A percentile compares a stretch with the other conserved stretches of the same genome.
phyloP scores from a whole-genome alignment of 1,140 invertebrate genomes.

The Leptestheria dahalacensis region DNA sequence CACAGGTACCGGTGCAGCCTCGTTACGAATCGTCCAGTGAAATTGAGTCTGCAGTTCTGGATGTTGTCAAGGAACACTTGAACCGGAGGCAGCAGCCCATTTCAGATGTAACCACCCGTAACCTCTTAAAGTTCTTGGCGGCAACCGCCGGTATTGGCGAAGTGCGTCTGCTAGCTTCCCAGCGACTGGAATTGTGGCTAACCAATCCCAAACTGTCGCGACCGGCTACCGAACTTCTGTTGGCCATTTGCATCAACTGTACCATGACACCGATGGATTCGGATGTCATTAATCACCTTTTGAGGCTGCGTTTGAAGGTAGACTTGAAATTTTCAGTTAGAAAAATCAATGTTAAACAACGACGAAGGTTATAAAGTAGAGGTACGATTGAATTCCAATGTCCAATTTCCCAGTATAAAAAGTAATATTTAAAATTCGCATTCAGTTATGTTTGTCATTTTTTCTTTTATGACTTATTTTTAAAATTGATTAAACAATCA shows the following conservation, averaged over 20 bases:
- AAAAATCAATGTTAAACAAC: background rate
- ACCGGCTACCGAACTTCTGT: slow-evolving; percentile 81
- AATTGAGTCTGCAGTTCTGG: background rate
- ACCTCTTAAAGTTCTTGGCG: slow-evolving; percentile 14
- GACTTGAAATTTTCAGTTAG: background rate
- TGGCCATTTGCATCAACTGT: slow-evolving; percentile 81
- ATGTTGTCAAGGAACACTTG: slow-evolving; percentile 1
- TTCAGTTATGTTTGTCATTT: too few relatives aligned
- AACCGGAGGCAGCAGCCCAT: slow-evolving; percentile 11
- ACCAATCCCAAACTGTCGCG: slow-evolving; percentile 87
- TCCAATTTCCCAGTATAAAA: background rate
- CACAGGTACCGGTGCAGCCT: slow-evolving; percentile 1
- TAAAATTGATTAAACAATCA: too few relatives aligned
- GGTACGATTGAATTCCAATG: background rate
- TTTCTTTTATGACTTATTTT: too few relatives aligned
- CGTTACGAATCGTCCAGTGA: background rate
- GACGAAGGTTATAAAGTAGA: too few relatives aligned
- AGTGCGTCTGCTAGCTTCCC: slow-evolving; percentile 62
- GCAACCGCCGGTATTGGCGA: slow-evolving; percentile 8
- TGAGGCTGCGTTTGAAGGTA: slow-evolving; percentile 72
- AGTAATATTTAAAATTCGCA: too few relatives aligned
- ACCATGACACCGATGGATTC: slow-evolving; percentile 62
- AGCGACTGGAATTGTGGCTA: slow-evolving; percentile 79
- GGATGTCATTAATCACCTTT: slow-evolving; percentile 75
- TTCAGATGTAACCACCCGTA: slow-evolving; percentile 8